Evolutionary conservation across 2,797 vertebrate species (phyloP).

Genomic region (Myotis myotis): DNA sequence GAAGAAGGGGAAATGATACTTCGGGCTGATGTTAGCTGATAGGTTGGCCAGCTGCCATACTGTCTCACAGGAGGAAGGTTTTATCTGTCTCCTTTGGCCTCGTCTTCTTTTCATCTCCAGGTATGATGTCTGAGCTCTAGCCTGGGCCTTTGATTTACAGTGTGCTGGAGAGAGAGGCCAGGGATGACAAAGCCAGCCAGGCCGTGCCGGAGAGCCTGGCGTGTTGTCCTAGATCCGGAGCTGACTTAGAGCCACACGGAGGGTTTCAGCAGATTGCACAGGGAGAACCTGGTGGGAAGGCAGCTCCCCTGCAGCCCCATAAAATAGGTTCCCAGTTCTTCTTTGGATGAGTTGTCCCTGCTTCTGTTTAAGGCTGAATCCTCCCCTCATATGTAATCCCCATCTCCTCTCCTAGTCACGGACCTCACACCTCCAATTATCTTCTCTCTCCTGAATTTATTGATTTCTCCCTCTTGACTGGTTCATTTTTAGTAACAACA

Average conservation of each 20-base stretch:
- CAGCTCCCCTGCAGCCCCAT: not conserved
- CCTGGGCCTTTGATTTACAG: slow-evolving; percentile 41
- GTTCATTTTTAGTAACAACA: not conserved
- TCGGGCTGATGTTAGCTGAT: not conserved
- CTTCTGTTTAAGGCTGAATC: not conserved
- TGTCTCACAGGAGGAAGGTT: not conserved
- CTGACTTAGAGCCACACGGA: not conserved
- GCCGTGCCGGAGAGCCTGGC: not conserved
- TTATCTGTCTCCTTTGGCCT: slow-evolving; percentile 27
- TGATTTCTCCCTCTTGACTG: not conserved
- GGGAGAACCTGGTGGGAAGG: not conserved
- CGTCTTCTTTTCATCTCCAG: not conserved
- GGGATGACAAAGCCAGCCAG: slow-evolving; percentile 15
- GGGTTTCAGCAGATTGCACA: not conserved
- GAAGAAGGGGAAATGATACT: not conserved
- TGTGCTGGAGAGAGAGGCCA: slow-evolving; percentile 26
- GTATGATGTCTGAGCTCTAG: slow-evolving; percentile 15
- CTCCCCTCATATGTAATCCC: not conserved
- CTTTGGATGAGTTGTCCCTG: not conserved
- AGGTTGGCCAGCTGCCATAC: not conserved
- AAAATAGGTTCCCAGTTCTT: not conserved
- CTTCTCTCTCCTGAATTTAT: not conserved
- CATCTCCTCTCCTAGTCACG: not conserved
- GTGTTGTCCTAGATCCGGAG: not conserved
- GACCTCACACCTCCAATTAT: not conserved